Evolutionary conservation across 2,888 invertebrate genomes (phyloP).

Genomic region (Drosophila cognata): DNA sequence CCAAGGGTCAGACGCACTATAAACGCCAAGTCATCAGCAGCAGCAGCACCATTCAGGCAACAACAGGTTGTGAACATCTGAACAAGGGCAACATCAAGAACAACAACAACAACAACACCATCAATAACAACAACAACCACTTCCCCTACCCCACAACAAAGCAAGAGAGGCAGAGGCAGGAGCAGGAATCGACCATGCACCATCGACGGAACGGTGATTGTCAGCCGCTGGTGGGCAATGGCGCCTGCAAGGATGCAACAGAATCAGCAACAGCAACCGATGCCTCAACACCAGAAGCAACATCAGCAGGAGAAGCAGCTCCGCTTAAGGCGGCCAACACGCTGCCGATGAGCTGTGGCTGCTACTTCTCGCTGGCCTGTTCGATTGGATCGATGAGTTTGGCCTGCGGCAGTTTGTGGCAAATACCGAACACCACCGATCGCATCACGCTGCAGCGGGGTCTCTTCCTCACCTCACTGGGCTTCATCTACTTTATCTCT

Average conservation of each 20-base stretch:
- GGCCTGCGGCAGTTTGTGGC: conserved; percentile 84
- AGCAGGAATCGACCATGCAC: conserved; percentile 24
- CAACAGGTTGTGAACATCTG: conserved; percentile 52
- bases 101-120: background rate
- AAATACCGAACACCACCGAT: conserved; percentile 85
- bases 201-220: conserved; percentile 42
- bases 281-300: background rate
- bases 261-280: background rate
- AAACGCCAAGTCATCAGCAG: conserved; percentile 5
- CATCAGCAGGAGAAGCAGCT: conserved; percentile 3
- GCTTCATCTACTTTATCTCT: conserved; percentile 89
- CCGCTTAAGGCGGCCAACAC: background rate
- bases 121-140: background rate
- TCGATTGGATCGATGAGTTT: conserved; percentile 84
- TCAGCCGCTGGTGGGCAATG: conserved; percentile 41
- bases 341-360: conserved; percentile 62
- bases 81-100: background rate
- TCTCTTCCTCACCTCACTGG: conserved; percentile 87
- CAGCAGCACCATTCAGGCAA: conserved; percentile 41
- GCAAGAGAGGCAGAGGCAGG: conserved; percentile 1
- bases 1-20: conserved; percentile 7
- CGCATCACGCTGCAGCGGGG: conserved; percentile 88
- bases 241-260: conserved; percentile 31
- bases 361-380: conserved; percentile 84
- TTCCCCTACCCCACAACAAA: background rate